These are phyloP conservation scores for Neomonachus schauinslandi DNA, from an alignment of 2,113 vertebrate species.

Conservation along the genomic window DNA sequence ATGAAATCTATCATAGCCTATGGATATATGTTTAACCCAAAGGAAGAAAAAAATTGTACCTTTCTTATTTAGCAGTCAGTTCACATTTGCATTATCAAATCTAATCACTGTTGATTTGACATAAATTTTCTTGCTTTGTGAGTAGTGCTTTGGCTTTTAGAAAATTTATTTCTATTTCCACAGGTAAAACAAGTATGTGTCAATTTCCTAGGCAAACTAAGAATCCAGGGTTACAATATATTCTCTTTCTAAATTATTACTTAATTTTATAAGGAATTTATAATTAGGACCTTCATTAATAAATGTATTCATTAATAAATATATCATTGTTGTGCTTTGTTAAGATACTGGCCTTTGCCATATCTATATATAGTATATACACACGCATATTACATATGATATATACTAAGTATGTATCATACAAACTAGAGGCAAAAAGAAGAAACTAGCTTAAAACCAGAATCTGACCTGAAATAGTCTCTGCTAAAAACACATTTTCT, in stretches of 20 bases:
- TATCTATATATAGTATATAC: neutral
- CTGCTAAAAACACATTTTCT: constrained; percentile 38
- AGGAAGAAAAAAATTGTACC: neutral
- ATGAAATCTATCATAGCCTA: constrained; percentile 17
- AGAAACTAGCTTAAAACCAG: constrained; percentile 22
- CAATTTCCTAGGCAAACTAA: constrained; percentile 16
- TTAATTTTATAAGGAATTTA: constrained; percentile 57
- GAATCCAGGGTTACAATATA: constrained; percentile 41
- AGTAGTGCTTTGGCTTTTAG: constrained; percentile 19
- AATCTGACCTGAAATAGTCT: constrained; percentile 8
- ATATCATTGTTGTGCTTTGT: constrained; percentile 26
- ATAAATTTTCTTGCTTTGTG: constrained; percentile 37
- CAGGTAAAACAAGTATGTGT: constrained; percentile 28
- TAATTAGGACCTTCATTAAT: constrained; percentile 26
- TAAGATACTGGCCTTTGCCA: constrained; percentile 33
- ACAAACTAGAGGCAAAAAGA: constrained; percentile 38
- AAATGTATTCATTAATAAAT: constrained; percentile 29
- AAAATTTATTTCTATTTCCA: constrained; percentile 51
- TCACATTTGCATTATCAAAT: constrained; percentile 41
- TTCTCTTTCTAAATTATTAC: constrained; percentile 39
- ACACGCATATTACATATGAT: neutral
- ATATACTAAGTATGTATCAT: neutral
- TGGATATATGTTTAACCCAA: constrained; percentile 45
- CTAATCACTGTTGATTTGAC: constrained; percentile 3
- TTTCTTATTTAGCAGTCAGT: constrained; percentile 48